Percentiles rank a stretch among this genome's conserved stretches.
Conservation (phyloP, 2,888 invertebrate genomes). For the Diplolepis rosae region DNA sequence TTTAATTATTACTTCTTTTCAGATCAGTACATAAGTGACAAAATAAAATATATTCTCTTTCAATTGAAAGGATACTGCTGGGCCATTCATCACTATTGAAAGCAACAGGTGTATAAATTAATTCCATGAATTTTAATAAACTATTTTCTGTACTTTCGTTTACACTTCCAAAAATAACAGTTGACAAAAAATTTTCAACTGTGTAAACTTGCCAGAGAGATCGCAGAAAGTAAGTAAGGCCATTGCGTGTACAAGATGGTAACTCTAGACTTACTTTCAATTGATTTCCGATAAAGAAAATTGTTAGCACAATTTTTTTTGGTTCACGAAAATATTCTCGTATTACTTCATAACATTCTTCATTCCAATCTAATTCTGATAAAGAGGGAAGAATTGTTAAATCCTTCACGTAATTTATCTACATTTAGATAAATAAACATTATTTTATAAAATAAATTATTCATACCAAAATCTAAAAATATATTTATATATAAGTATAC, state of each 20-base stretch:
- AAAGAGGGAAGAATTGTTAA: constrained; percentile 84
- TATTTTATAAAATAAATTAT: too few relatives aligned
- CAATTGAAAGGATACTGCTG: constrained; percentile 72
- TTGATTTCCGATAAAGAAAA: constrained; percentile 78
- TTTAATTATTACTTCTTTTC: neutral
- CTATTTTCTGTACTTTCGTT: constrained; percentile 50
- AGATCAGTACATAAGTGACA: neutral
- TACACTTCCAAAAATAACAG: constrained; percentile 61
- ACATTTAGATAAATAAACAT: too few relatives aligned
- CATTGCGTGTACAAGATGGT: constrained; percentile 77
- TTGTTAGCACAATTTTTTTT: constrained; percentile 77
- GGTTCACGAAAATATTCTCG: constrained; percentile 81
- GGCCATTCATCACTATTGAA: constrained; percentile 75
- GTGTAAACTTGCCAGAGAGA: constrained; percentile 65
- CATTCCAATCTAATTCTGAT: constrained; percentile 84
- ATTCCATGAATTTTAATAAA: constrained; percentile 61
- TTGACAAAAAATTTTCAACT: constrained; percentile 60
- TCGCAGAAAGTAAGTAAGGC: constrained; percentile 82
- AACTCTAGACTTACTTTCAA: constrained; percentile 78
- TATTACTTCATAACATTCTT: constrained; percentile 78
- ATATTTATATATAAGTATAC: too few relatives aligned
- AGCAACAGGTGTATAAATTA: constrained; percentile 73
- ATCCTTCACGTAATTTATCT: constrained; percentile 76
- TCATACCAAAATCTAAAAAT: too few relatives aligned
- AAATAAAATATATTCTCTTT: neutral